Evolutionary conservation across 2,888 invertebrate species (phyloP), one percentile per base, ranked within the genome.

Genomic region (Sphinx pinastri): DNA sequence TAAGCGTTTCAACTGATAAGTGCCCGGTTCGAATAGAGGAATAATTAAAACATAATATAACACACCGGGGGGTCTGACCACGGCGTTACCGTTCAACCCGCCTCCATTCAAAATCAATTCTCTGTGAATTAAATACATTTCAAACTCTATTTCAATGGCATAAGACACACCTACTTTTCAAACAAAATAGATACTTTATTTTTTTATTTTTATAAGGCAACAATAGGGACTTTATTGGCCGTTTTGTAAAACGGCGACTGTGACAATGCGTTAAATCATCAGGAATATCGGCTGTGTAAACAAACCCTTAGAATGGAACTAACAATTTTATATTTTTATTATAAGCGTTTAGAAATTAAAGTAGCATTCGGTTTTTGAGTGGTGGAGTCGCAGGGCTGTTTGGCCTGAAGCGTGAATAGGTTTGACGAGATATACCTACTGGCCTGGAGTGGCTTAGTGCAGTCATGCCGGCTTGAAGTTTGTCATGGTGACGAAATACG

Each of bases 171-270:
- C 16, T 70, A 51, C 6, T 67, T 74, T 74, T 82, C 59, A 70
- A 7, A 16, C 25, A 69, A 77, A 74, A 77, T 75, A 51, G 76
- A 79, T 82, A 86, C 83, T 87, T 83, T 77, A 86, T 81, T 81
- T 81, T 86, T 84, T 83, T 83, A 83, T 87, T 89, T 88, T 86
- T 81, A 84, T 85, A 87, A 83, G 81, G 80, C 79, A 84, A 91
- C 90, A 91, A 91, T 88, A 83, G 88, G 78, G 76, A 80, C 83
- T 89, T 90, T 91, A 91, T 92, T 92, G 88, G 92, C 91, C 87
- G 86, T 88, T 91, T 91, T 89, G 91, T 89, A 84, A 85, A 88
- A 87, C 85, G 83, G 86, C 87, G 87, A 89, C 87, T 88, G 89
- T 89, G 89, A 89, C 87, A 83, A 88, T 89, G 84, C 81, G 88